A percentile compares a stretch with the other conserved stretches of the same genome.
Conservation (phyloP, 2,888 invertebrate species). For the Calephelis perditalis region DNA sequence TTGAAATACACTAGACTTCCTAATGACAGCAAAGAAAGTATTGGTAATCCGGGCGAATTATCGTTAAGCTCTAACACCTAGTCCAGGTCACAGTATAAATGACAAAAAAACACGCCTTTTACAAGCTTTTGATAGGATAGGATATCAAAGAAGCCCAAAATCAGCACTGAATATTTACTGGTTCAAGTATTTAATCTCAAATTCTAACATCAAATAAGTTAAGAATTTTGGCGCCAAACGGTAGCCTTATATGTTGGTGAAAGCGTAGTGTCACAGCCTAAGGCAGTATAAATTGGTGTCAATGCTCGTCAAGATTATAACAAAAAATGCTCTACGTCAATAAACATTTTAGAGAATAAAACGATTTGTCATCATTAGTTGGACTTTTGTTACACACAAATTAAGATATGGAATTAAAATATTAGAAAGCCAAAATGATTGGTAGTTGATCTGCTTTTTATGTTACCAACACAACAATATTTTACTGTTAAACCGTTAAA, state of each 20-base stretch:
- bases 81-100: too few species aligned
- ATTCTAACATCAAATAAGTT: slow-evolving; percentile 33
- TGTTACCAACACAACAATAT: background rate
- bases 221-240: slow-evolving; percentile 68
- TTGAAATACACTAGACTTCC: too few species aligned
- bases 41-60: too few species aligned
- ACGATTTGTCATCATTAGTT: slow-evolving; percentile 23
- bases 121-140: too few species aligned
- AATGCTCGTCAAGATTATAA: slow-evolving; percentile 38
- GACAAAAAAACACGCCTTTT: too few species aligned
- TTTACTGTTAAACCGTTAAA: background rate
- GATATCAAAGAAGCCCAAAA: too few species aligned
- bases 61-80: too few species aligned
- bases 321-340: slow-evolving; percentile 21
- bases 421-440: slow-evolving; percentile 4
- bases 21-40: too few species aligned
- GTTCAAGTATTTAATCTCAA: slow-evolving; percentile 20
- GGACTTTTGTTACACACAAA: slow-evolving; percentile 16
- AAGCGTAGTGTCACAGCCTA: slow-evolving; percentile 51
- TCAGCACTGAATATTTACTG: too few species aligned
- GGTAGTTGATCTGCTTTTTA: slow-evolving; percentile 2
- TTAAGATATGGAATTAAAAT: slow-evolving; percentile 8
- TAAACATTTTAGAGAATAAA: slow-evolving; percentile 18
- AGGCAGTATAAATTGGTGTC: slow-evolving; percentile 49
- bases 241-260: slow-evolving; percentile 44